A percentile compares a stretch with the other conserved stretches of the same genome.
phyloP scores from a whole-genome alignment of 2,113 vertebrate genomes.

The Columba janthina region DNA sequence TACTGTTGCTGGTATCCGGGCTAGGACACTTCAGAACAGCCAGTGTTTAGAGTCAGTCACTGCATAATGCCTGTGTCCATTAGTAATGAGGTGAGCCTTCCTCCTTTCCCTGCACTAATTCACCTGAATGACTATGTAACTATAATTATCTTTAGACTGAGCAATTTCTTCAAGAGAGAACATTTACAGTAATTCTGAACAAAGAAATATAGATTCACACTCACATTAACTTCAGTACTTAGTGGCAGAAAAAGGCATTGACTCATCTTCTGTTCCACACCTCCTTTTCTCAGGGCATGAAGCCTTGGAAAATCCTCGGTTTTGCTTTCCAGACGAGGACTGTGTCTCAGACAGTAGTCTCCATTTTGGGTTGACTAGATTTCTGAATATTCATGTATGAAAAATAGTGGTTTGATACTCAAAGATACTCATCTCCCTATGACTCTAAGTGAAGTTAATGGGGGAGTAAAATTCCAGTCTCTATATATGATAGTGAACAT shows the following conservation, averaged over 20 bases:
- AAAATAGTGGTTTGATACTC: not conserved
- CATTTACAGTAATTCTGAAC: slow-evolving; percentile 12
- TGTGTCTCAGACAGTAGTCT: not conserved
- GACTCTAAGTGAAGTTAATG: not conserved
- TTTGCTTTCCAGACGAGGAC: not conserved
- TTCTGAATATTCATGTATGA: not conserved
- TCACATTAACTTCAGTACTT: not conserved
- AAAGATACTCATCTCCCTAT: not conserved
- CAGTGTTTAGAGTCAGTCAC: not conserved
- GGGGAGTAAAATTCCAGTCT: not conserved
- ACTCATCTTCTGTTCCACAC: not conserved
- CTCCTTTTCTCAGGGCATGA: not conserved
- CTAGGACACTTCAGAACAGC: not conserved
- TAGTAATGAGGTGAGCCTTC: not conserved
- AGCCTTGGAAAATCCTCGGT: not conserved
- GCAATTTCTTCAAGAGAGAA: not conserved
- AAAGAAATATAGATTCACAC: not conserved
- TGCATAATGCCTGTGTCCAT: not conserved
- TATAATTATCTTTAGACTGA: not conserved
- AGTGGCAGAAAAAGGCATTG: not conserved
- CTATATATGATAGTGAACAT: not conserved
- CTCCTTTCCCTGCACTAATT: slow-evolving; percentile 6
- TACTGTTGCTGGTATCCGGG: not conserved
- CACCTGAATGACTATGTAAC: not conserved
- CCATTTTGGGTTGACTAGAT: not conserved